These are phyloP conservation scores for Teinopalpus imperialis DNA, from an alignment of 2,888 invertebrate species.

Conservation along the genomic window DNA sequence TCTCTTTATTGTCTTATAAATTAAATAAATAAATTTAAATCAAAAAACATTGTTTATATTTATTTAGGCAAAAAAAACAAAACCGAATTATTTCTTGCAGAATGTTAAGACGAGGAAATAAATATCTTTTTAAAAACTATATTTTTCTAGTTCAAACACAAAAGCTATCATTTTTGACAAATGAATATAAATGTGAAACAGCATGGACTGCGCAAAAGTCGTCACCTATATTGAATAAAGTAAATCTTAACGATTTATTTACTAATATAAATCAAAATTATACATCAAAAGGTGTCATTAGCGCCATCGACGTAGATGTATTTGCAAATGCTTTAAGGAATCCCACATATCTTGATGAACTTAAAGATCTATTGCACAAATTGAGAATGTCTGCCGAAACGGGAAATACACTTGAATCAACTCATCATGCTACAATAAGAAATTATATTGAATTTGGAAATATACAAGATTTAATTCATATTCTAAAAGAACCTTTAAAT, in stretches of 20 bases:
- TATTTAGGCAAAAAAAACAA: too few relatives aligned
- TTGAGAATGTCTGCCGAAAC: slow-evolving; percentile 88
- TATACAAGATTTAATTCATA: slow-evolving; percentile 84
- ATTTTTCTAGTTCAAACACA: slow-evolving; percentile 21
- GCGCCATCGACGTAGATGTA: slow-evolving; percentile 91
- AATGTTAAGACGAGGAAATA: slow-evolving; percentile 18
- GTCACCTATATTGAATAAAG: slow-evolving; percentile 82
- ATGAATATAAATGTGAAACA: slow-evolving; percentile 87
- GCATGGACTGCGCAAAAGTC: slow-evolving; percentile 86
- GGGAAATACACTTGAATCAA: slow-evolving; percentile 87
- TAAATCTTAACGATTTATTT: slow-evolving; percentile 86
- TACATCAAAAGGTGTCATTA: slow-evolving; percentile 82
- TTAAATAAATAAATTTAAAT: too few relatives aligned
- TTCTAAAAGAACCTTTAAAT: slow-evolving; percentile 90
- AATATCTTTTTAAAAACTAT: slow-evolving; percentile 4
- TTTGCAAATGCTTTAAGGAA: slow-evolving; percentile 86
- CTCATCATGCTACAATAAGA: slow-evolving; percentile 90
- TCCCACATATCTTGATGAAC: slow-evolving; percentile 84
- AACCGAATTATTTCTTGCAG: neutral
- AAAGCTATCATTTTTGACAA: slow-evolving; percentile 83
- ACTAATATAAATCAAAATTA: slow-evolving; percentile 86
- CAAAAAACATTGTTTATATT: too few relatives aligned
- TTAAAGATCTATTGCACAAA: slow-evolving; percentile 87
- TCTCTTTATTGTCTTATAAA: too few relatives aligned
- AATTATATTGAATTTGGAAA: slow-evolving; percentile 78